Evolutionary conservation across 2,888 invertebrate genomes (phyloP).

Genomic region (Morpho helenor): DNA sequence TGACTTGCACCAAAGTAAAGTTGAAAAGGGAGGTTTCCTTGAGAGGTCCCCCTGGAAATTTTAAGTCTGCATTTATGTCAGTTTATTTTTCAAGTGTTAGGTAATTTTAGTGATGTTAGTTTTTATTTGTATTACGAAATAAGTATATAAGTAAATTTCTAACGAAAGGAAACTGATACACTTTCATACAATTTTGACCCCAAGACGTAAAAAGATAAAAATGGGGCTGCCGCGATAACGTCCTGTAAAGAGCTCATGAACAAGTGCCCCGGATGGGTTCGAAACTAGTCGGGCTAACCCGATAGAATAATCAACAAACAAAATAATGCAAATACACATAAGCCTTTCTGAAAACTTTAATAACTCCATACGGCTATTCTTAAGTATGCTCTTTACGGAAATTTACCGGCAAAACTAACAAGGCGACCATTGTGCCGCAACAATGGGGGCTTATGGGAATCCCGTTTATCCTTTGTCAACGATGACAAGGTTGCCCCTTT

Average conservation of each 20-base stretch:
- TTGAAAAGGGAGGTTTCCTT: constrained; percentile 56
- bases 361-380: not conserved
- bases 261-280: too few species aligned
- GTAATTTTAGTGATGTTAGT: constrained; percentile 44
- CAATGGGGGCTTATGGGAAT: constrained; percentile 33
- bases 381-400: constrained; percentile 10
- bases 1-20: constrained; percentile 32
- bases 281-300: too few species aligned
- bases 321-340: not conserved
- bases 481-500: constrained; percentile 9
- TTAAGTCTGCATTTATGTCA: constrained; percentile 64
- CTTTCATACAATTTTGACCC: too few species aligned
- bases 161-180: not conserved
- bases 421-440: constrained; percentile 31
- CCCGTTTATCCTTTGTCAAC: constrained; percentile 34
- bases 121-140: constrained; percentile 29
- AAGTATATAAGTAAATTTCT: constrained; percentile 7
- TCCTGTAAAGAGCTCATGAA: too few species aligned
- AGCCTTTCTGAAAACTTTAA: not conserved
- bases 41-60: constrained; percentile 58
- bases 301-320: too few species aligned
- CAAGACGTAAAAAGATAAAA: too few species aligned
- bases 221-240: too few species aligned
- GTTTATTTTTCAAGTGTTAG: constrained; percentile 66
- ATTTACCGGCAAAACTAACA: constrained; percentile 13